These are phyloP conservation scores for Sinopyrophorus schimmeli DNA, from an alignment of 2,888 invertebrate genomes.

Conservation along the genomic window DNA sequence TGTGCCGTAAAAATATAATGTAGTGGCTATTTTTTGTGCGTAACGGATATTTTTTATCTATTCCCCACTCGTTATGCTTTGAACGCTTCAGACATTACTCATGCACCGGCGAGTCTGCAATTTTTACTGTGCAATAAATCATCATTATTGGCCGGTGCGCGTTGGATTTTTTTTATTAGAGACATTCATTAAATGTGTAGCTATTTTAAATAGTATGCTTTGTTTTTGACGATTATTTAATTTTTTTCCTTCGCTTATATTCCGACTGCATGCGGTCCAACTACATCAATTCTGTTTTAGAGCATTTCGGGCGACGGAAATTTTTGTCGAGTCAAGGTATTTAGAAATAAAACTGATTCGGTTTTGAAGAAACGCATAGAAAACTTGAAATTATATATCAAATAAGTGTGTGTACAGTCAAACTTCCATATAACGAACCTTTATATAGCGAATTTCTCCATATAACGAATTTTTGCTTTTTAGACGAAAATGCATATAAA, in stretches of 20 bases:
- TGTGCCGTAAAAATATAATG: slow-evolving; percentile 54
- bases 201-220: slow-evolving; percentile 49
- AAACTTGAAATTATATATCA: too few species aligned
- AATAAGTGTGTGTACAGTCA: too few species aligned
- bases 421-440: too few species aligned
- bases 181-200: slow-evolving; percentile 45
- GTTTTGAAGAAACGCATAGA: too few species aligned
- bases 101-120: slow-evolving; percentile 60
- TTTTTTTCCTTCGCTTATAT: slow-evolving; percentile 41
- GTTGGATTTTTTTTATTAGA: slow-evolving; percentile 37
- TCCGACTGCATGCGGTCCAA: too few species aligned
- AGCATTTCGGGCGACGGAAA: too few species aligned
- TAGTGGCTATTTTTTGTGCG: slow-evolving; percentile 48
- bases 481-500: too few species aligned
- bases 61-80: slow-evolving; percentile 51
- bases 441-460: too few species aligned
- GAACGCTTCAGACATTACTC: slow-evolving; percentile 60
- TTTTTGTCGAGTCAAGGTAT: too few species aligned
- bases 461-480: too few species aligned
- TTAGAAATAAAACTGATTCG: too few species aligned
- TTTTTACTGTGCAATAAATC: slow-evolving; percentile 64
- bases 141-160: slow-evolving; percentile 61
- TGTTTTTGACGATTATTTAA: slow-evolving; percentile 50
- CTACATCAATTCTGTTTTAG: too few species aligned
- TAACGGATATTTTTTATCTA: slow-evolving; percentile 50